These are phyloP conservation scores for Calidris pugnax DNA, from an alignment of 2,113 vertebrate genomes.

Conservation along the genomic window DNA sequence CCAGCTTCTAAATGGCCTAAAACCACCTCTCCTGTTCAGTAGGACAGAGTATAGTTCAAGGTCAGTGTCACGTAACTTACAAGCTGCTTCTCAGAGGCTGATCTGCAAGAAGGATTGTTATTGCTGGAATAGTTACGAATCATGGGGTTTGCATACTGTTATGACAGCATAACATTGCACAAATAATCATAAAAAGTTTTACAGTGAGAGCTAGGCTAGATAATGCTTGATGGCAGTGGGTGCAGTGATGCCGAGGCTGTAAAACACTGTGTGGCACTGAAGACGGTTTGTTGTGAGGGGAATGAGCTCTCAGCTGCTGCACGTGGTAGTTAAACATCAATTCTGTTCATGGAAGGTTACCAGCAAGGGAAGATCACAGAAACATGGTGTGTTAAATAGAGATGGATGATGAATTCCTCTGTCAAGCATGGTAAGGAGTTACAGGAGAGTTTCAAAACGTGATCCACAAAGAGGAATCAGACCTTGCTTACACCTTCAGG, in stretches of 20 bases:
- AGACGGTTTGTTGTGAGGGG: not conserved
- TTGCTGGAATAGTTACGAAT: not conserved
- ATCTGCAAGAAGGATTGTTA: not conserved
- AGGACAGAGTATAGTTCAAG: not conserved
- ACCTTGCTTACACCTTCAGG: not conserved
- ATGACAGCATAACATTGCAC: not conserved
- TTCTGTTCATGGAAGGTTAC: not conserved
- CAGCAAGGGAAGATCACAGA: not conserved
- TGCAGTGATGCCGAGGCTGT: not conserved
- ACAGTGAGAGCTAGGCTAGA: not conserved
- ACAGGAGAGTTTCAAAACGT: not conserved
- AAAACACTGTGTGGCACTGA: not conserved
- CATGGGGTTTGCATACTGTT: not conserved
- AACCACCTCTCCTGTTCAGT: not conserved
- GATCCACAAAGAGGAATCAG: not conserved
- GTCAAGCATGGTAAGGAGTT: not conserved
- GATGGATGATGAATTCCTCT: not conserved
- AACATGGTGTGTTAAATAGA: not conserved
- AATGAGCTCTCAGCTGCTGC: not conserved
- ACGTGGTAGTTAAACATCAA: fast-evolving
- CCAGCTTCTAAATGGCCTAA: not conserved
- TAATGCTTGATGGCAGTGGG: not conserved
- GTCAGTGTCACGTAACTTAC: fast-evolving
- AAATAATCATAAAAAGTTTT: not conserved
- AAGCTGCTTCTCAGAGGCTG: not conserved